Evolutionary conservation across 2,797 vertebrate species (phyloP).

Genomic region (Peromyscus nudipes): DNA sequence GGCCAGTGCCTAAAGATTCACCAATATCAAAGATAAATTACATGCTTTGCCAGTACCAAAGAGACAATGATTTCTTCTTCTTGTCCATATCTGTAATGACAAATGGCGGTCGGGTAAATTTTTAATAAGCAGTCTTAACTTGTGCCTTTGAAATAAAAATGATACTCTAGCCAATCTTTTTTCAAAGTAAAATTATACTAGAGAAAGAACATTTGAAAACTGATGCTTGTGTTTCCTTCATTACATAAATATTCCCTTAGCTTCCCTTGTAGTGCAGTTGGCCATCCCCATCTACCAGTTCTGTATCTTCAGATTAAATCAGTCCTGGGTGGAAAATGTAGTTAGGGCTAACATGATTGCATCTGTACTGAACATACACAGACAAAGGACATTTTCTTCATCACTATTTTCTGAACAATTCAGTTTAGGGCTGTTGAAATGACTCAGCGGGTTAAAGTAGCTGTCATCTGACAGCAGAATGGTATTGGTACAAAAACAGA

Average conservation of each 20-base stretch:
- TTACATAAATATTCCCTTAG: neutral
- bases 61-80: neutral
- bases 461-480: neutral
- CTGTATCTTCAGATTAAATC: neutral
- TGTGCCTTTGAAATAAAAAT: slow-evolving; percentile 9
- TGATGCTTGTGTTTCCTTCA: neutral
- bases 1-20: neutral
- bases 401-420: neutral
- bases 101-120: neutral
- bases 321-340: neutral
- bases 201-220: slow-evolving; percentile 51
- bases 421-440: neutral
- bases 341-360: neutral
- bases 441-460: neutral
- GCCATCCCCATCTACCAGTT: neutral
- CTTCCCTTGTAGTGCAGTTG: neutral
- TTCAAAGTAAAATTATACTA: slow-evolving; percentile 21
- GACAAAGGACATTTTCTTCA: neutral
- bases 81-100: neutral
- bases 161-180: slow-evolving; percentile 9
- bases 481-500: neutral
- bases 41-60: neutral
- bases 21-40: neutral
- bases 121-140: slow-evolving; percentile 1
- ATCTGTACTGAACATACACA: neutral